Evolutionary conservation across 1,140 invertebrate species (phyloP).

Genomic region (Drosophila quadrilineata): DNA sequence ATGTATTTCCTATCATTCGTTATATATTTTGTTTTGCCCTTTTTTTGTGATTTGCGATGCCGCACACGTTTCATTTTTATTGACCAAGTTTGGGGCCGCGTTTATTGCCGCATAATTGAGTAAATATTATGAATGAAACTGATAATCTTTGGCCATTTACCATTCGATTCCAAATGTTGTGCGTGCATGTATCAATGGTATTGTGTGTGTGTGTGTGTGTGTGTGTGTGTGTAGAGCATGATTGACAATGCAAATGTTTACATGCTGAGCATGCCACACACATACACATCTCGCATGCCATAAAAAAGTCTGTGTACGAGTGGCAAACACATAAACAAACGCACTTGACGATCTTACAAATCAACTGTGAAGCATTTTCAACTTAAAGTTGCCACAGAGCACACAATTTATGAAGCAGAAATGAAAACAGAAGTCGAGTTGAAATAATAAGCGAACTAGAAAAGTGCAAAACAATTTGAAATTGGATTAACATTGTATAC

Average conservation of each 20-base stretch:
- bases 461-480: too few species aligned
- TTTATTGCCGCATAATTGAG: conserved; percentile 61
- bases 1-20: too few species aligned
- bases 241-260: conserved; percentile 45
- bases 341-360: conserved; percentile 19
- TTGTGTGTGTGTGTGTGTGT: background rate
- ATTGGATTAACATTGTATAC: too few species aligned
- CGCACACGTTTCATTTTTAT: conserved; percentile 57
- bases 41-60: conserved; percentile 51
- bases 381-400: background rate
- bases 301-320: background rate
- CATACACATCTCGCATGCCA: too few species aligned
- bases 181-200: too few species aligned
- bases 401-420: background rate
- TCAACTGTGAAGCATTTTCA: conserved; percentile 3
- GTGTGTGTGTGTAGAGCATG: conserved; percentile 10
- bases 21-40: background rate
- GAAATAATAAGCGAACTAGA: too few species aligned
- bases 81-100: conserved; percentile 53
- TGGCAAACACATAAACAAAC: background rate
- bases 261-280: conserved; percentile 19
- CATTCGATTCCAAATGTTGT: conserved; percentile 35
- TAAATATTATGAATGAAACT: conserved; percentile 58
- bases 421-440: too few species aligned
- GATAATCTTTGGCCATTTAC: conserved; percentile 54